Evolutionary conservation across 2,888 invertebrate genomes (phyloP), one percentile per base, ranked within the genome.

Genomic region (Autographa gamma): DNA sequence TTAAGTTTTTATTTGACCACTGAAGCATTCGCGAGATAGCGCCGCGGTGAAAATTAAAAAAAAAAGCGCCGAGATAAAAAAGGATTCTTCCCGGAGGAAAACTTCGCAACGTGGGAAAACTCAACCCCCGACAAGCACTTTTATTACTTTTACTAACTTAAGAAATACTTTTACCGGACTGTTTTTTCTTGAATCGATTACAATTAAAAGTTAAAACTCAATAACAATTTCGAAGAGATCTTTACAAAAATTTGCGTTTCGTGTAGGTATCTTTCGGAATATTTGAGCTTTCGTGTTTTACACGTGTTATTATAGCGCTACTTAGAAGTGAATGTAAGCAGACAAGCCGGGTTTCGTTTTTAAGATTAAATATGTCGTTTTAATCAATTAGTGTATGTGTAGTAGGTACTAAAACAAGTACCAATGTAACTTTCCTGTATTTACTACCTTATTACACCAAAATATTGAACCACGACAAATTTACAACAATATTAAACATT

Each of bases 1-100:
- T 93, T 92, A 94, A 95, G 95, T 95, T 95, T 95, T 95, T 95
- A 95, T 95, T 95, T 95, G 95, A 95, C 95, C 95, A 94, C 95
- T 95, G 95, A 95, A 95, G 95, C 95, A 94, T 95, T 94, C 93
- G 91, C 91, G 87, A 95, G 95, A 95, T 95, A 95, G 93, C 95
- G 92, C 89, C 90, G 93, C 91, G 93, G 92, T 92, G 94, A 92
- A 95, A 95, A 94, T 95, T 94, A 93, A 95, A 95, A 93, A 92
- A 25, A 92, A 92, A 88, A 88, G 84, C 86, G 82, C 81, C 59
- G 76, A 81, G 80, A 85, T 88, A 88, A 92, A 91, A 91, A 91
- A 86, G 86, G 90, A 77, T 88, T 89, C 86, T 77, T 73, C 69
- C 72, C 73, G 65, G 83, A 83, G 83, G 80, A 81, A 88, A 90